Evolutionary conservation across 2,113 vertebrate genomes (phyloP).

Genomic region (Ursus arctos): DNA sequence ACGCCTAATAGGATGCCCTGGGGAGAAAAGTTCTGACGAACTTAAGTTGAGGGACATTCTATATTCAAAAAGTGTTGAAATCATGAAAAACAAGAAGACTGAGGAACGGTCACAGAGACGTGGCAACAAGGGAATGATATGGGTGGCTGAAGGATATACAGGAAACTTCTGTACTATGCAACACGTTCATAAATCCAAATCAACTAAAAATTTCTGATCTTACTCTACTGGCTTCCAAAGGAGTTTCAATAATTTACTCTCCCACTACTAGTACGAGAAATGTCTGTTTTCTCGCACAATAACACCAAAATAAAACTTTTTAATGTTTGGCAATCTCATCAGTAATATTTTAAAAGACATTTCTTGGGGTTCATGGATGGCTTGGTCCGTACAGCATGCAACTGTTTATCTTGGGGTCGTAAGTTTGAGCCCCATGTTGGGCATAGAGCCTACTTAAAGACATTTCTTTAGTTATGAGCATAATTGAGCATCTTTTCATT

Average conservation of each 20-base stretch:
- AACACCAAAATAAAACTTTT: background rate
- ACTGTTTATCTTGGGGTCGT: background rate
- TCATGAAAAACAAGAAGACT: background rate
- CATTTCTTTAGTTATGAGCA: background rate
- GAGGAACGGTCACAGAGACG: background rate
- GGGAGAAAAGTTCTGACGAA: background rate
- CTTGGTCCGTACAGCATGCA: background rate
- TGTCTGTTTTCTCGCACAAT: background rate
- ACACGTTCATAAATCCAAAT: background rate
- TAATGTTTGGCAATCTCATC: background rate
- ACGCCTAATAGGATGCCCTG: background rate
- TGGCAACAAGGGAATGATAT: background rate
- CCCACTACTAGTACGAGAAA: background rate
- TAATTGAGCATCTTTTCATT: background rate
- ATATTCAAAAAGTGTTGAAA: background rate
- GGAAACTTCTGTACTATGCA: background rate
- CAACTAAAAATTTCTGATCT: background rate
- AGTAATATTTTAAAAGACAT: background rate
- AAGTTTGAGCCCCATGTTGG: background rate
- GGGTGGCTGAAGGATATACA: background rate
- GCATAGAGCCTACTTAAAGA: background rate
- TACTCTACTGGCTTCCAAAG: background rate
- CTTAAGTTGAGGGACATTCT: background rate
- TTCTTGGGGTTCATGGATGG: background rate
- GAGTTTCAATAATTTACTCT: background rate